These are phyloP conservation scores for Pica pica DNA, from an alignment of 2,113 vertebrate genomes.

Conservation along the genomic window DNA sequence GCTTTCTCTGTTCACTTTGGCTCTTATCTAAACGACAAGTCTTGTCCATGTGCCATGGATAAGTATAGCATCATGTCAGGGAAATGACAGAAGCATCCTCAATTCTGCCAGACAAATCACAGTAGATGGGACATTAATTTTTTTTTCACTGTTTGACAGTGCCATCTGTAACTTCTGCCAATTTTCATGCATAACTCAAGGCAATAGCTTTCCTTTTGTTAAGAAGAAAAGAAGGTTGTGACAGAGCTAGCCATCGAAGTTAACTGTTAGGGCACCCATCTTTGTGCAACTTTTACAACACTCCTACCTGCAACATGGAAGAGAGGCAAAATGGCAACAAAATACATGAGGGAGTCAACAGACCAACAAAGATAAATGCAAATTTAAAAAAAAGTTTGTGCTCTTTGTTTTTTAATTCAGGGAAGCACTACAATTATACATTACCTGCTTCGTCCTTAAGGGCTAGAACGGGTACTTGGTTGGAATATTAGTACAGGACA, in stretches of 20 bases:
- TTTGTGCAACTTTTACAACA: neutral
- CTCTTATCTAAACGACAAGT: neutral
- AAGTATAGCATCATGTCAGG: neutral
- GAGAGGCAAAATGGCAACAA: neutral
- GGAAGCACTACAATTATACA: neutral
- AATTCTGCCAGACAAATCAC: conserved; percentile 32
- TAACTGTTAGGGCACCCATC: neutral
- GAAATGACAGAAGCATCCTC: neutral
- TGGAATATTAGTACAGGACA: neutral
- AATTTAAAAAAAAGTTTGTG: neutral
- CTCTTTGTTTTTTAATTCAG: neutral
- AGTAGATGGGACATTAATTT: conserved; percentile 6
- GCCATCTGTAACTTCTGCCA: conserved; percentile 6
- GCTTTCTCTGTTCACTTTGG: neutral
- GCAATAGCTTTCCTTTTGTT: conserved; percentile 1
- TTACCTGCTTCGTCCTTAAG: neutral
- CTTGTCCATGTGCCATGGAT: neutral
- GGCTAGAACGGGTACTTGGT: neutral
- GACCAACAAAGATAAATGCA: neutral
- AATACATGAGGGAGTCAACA: neutral
- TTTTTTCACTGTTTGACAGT: neutral
- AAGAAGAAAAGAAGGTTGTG: neutral
- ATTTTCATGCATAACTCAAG: neutral
- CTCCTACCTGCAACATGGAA: neutral
- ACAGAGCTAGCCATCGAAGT: neutral